Evolutionary conservation across 1,140 invertebrate species (phyloP).

Genomic region (Neuroterus valhalla): DNA sequence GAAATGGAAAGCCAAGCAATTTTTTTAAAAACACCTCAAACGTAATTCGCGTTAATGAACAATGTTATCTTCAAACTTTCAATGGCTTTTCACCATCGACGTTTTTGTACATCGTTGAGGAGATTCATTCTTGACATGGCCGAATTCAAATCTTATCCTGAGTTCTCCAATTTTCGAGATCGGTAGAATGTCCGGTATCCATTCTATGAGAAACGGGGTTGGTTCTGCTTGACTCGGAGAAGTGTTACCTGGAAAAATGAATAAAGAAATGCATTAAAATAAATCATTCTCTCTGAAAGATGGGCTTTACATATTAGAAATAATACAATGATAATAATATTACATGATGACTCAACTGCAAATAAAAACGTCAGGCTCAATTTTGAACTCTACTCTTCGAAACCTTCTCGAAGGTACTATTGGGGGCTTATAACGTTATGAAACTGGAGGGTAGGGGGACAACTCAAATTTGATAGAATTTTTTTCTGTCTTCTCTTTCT

Average conservation of each 20-base stretch:
- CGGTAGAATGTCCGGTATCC: conserved; percentile 86
- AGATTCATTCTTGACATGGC: conserved; percentile 73
- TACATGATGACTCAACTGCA: no score
- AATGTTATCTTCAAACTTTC: conserved; percentile 25
- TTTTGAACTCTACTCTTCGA: no score
- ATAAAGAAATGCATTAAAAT: not conserved
- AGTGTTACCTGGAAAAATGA: conserved; percentile 76
- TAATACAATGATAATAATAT: no score
- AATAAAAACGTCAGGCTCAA: no score
- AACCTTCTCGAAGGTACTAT: no score
- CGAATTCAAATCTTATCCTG: conserved; percentile 81
- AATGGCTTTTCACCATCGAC: conserved; percentile 58
- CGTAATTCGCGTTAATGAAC: not conserved
- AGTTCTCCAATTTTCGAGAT: conserved; percentile 82
- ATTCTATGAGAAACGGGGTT: conserved; percentile 85
- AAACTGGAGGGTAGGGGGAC: no score
- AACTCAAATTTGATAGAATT: no score
- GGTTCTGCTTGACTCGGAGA: conserved; percentile 78
- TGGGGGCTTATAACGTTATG: no score
- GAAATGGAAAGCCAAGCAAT: conserved; percentile 32
- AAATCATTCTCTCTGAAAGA: conserved; percentile 36
- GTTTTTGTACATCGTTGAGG: conserved; percentile 60
- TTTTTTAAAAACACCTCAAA: not conserved
- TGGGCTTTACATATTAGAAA: no score
- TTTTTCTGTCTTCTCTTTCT: no score